Base-by-base conservation (phyloP, 2,888 invertebrate genomes). In the Pachymerium ferrugineum region DNA sequence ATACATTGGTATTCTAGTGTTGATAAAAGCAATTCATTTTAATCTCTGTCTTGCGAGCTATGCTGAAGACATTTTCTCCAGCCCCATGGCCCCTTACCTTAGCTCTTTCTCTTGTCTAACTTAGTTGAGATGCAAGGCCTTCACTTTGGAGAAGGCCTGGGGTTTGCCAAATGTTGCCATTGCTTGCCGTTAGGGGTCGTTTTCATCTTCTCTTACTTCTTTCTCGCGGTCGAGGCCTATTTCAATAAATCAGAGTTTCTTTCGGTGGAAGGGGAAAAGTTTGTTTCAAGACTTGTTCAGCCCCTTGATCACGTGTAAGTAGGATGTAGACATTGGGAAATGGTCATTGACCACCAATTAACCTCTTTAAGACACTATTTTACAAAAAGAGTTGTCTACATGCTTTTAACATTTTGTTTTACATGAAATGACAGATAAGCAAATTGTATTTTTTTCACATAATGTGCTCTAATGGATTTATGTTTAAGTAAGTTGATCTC, bases 21-120 rank as follows among this genome's bases (percentile, higher is more conserved):
- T 62, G 62, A 62, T 62, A 62, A 62, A 62, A 62, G 62, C 62
- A 62, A 62, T 62, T 62, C 62, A 62, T 62, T 62, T 62, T 62
- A 62, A 62, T 62, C 62, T 62, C 62, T 62, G 62, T 62, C 62
- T 62, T 62, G 62, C 62, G 62, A 62, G 62, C 62, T 62, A 62
- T 62, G 62, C 25, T 14, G 62, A 62, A 62, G 62, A 62, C 62
- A 62, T 62, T 62, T n/a, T 62, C 62, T 62, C 25, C 14, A 62
- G 62, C 62, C 62, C 28, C 62, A 62, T 62, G 62, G 62, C 62
- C 62, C 62, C 62, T 62, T 62, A 62, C 62, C 62, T 62, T 62
- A 1, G 62, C 62, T 62, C 28, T 62, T 62, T 62, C 62, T 62
- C 62, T 62, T 62, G 62, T 62, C 62, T 62, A n/a, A 62, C 25